A percentile compares a stretch with the other conserved stretches of the same genome.
These are phyloP conservation scores for Malachius bipustulatus DNA, from an alignment of 2,888 invertebrate genomes.

Conservation along the genomic window DNA sequence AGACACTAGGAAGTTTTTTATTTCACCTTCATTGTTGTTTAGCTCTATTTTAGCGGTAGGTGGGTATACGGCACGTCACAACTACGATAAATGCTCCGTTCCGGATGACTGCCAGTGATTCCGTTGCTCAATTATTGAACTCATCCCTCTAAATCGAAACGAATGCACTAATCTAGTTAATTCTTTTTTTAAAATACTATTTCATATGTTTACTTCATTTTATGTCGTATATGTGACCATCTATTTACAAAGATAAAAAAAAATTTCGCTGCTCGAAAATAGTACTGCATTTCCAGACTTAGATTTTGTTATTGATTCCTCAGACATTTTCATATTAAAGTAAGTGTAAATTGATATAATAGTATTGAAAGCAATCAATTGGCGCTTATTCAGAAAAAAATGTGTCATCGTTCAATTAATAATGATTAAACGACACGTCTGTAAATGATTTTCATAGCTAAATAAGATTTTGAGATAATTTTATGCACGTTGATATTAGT, in stretches of 20 bases:
- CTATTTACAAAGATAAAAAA: background rate
- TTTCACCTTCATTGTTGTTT: conserved; percentile 3
- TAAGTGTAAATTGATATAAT: background rate
- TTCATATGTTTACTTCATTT: conserved; percentile 1
- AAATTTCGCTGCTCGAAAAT: background rate
- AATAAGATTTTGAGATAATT: too few species aligned
- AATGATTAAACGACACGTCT: background rate
- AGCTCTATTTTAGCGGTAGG: too few species aligned
- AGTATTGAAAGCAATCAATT: background rate
- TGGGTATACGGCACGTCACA: background rate
- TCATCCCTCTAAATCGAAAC: background rate
- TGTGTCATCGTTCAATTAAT: too few species aligned
- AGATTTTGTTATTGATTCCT: background rate
- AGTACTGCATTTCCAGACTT: background rate
- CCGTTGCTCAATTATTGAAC: background rate
- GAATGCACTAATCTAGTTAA: background rate
- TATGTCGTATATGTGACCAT: conserved; percentile 1
- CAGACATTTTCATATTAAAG: background rate
- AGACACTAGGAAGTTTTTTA: conserved; percentile 1
- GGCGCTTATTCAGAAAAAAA: background rate
- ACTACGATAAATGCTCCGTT: background rate
- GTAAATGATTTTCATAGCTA: too few species aligned
- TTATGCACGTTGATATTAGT: too few species aligned
- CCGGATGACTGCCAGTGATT: background rate
- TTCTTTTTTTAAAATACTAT: conserved; percentile 1